Percentiles rank a stretch among this genome's conserved stretches.
Evolutionary conservation across 2,113 vertebrate species (phyloP).

Genomic region (Scolopax mira): DNA sequence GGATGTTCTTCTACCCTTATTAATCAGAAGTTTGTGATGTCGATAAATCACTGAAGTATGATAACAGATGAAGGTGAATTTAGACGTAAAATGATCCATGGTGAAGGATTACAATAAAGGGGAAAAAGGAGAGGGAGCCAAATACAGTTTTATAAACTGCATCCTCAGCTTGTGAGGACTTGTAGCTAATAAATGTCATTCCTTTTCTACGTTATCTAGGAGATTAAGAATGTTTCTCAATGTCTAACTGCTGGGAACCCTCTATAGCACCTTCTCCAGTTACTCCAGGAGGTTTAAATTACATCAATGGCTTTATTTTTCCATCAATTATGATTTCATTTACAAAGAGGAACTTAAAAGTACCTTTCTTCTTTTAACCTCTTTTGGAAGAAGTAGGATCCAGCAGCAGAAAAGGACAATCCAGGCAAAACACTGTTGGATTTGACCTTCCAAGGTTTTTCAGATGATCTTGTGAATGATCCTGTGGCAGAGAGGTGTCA

Average conservation of each 20-base stretch:
- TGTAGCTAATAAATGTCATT: slow-evolving; percentile 52
- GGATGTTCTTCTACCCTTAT: slow-evolving; percentile 30
- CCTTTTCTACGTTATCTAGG: slow-evolving; percentile 19
- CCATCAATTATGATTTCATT: slow-evolving; percentile 29
- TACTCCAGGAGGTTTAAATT: slow-evolving; percentile 52
- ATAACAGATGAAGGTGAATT: slow-evolving; percentile 50
- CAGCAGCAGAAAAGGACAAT: neutral
- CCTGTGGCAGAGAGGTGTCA: neutral
- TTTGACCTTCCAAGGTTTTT: slow-evolving; percentile 1
- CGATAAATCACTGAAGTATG: neutral
- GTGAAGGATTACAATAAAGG: slow-evolving; percentile 25
- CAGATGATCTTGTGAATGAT: neutral
- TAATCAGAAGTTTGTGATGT: slow-evolving; percentile 25
- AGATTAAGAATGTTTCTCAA: slow-evolving; percentile 54
- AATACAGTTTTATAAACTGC: neutral
- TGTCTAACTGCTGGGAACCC: slow-evolving; percentile 42
- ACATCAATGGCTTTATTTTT: slow-evolving; percentile 40
- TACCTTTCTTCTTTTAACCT: slow-evolving; percentile 17
- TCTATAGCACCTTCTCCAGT: slow-evolving; percentile 54
- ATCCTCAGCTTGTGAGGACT: slow-evolving; percentile 44
- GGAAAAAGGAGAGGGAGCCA: neutral
- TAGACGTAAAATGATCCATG: slow-evolving; percentile 10
- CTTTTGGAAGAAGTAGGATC: neutral
- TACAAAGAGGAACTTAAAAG: slow-evolving; percentile 44
- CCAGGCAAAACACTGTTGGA: neutral